phyloP scores from a whole-genome alignment of 2,113 vertebrate species.

The Azemiops feae region DNA sequence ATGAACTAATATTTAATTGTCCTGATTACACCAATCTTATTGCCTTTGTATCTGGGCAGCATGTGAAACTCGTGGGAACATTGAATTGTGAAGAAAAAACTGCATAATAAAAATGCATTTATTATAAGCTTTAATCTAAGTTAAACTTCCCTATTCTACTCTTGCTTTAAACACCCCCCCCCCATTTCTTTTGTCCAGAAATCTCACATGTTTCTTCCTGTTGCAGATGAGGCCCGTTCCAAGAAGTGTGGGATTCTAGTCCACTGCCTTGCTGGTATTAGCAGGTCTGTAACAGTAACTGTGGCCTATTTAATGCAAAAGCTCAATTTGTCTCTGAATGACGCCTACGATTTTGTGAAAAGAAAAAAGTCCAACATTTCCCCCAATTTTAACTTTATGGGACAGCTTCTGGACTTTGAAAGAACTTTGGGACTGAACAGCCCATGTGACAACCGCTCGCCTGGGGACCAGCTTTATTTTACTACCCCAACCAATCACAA shows the following conservation, averaged over 20 bases:
- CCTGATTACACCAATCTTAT: neutral
- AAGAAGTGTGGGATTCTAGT: conserved; percentile 98
- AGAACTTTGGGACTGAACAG: conserved; percentile 95
- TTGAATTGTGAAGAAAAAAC: neutral
- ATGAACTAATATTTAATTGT: neutral
- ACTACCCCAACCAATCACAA: conserved; percentile 97
- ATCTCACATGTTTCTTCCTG: conserved; percentile 48
- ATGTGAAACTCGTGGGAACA: neutral
- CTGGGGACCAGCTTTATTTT: conserved; percentile 93
- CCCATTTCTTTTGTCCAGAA: conserved; percentile 40
- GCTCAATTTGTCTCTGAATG: conserved; percentile 97
- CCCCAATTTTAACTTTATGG: conserved; percentile 99
- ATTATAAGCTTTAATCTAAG: neutral
- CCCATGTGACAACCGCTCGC: conserved; percentile 89
- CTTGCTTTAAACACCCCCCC: neutral
- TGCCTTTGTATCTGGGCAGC: neutral
- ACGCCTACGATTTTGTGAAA: conserved; percentile 98
- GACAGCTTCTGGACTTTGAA: conserved; percentile 98
- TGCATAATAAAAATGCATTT: neutral
- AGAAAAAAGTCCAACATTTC: conserved; percentile 99
- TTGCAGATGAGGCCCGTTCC: conserved; percentile 95
- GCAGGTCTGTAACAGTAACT: conserved; percentile 95
- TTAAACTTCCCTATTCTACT: conserved; percentile 42
- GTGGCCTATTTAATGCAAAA: conserved; percentile 99
- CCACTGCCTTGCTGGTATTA: conserved; percentile 97